These are phyloP conservation scores for Hippopotamyrus pictus DNA, from an alignment of 2,797 vertebrate genomes.

Conservation along the genomic window DNA sequence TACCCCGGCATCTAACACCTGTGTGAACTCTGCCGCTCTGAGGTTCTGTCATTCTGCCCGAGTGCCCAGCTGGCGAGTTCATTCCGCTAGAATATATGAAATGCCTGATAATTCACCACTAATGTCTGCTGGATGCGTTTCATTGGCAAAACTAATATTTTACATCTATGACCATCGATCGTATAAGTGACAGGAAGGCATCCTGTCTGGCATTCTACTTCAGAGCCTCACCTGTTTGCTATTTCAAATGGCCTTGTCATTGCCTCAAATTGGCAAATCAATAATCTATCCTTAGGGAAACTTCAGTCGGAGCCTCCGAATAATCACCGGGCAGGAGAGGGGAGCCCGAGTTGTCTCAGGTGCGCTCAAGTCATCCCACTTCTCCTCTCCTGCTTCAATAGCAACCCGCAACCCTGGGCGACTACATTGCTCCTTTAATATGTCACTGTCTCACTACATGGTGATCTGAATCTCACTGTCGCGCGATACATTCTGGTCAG, in stretches of 20 bases:
- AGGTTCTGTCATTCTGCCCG: not conserved
- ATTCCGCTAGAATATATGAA: not conserved
- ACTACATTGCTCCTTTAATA: constrained; percentile 43
- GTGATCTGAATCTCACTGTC: constrained; percentile 26
- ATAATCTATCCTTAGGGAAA: constrained; percentile 41
- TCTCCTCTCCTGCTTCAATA: constrained; percentile 38
- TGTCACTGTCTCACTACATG: constrained; percentile 46
- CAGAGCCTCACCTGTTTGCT: not conserved
- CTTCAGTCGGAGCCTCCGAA: constrained; percentile 40
- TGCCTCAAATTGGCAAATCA: constrained; percentile 41
- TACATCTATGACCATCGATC: not conserved
- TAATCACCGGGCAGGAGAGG: constrained; percentile 39
- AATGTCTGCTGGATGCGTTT: not conserved
- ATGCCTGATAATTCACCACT: not conserved
- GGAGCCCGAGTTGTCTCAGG: constrained; percentile 28
- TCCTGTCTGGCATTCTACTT: not conserved
- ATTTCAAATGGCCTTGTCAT: not conserved
- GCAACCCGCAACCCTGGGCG: constrained; percentile 39
- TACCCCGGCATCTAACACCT: not conserved
- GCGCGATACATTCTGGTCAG: not conserved
- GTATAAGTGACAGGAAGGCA: not conserved
- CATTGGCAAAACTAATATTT: not conserved
- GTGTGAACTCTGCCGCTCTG: not conserved
- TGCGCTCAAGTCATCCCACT: constrained; percentile 37
- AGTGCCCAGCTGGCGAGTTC: not conserved